Evolutionary conservation across 2,888 invertebrate species (phyloP), one percentile per base, ranked within the genome.

Genomic region (Melanostoma mellinum): DNA sequence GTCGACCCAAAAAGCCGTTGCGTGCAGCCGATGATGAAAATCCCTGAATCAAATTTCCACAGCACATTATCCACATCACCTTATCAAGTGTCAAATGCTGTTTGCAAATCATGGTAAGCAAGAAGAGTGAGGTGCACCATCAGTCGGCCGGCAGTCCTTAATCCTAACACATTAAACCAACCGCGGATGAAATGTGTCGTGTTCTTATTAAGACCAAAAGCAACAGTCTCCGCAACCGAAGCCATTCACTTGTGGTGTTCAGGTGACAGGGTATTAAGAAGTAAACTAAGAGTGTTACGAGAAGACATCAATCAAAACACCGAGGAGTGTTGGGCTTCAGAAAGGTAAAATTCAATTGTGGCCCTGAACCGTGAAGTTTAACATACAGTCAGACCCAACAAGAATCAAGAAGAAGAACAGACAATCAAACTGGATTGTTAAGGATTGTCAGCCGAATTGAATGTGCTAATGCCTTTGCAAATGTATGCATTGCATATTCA

Each of bases 251-350:
- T 65, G 40, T 58, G 74, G 46, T 42, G 44, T 65, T 32, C 40
- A 46, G 61, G 68, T 58, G 76, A 68, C 68, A 36, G 48, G 60
- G 72, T 68, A 77, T 77, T 77, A 73, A 65, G 38, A 10, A 77
- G 56, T 42, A 35, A 20, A 67, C 61, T 67, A 46, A 72, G 48
- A 61, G 56, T 65, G 77, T 77, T 73, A 53, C 73, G 77, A 73
- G 82, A 78, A 77, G 73, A 74, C 77, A 82, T 82, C 81, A 82
- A 82, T 82, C 81, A 82, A 76, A 81, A 76, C 30, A 63, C 10
- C 40, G 58, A 44, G 56, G 63, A 10, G 9, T 53, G 60, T 35
- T 32, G 38, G 52, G 9, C 33, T 10, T 40, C 10, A 44, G 52
- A 53, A 55, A 61, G 46, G 68, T 61, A 36, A 32, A 67, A 60